These are phyloP conservation scores for Sander lucioperca DNA, from an alignment of 2,113 vertebrate genomes.

Conservation along the genomic window DNA sequence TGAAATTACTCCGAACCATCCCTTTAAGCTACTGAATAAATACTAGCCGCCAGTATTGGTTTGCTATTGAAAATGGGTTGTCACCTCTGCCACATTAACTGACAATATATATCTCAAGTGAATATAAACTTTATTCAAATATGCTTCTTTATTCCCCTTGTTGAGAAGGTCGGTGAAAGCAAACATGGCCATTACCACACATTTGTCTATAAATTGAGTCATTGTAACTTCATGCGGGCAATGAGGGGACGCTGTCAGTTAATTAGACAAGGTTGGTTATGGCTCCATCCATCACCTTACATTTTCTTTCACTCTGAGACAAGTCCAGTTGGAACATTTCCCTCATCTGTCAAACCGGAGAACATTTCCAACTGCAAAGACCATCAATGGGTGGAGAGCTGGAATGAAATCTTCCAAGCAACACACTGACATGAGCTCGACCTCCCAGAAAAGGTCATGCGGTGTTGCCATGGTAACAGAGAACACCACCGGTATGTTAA, in stretches of 20 bases:
- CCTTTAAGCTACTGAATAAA: background rate
- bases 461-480: conserved; percentile 72
- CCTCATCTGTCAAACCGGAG: conserved; percentile 69
- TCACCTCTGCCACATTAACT: conserved; percentile 8
- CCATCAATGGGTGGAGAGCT: conserved; percentile 55
- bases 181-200: conserved; percentile 32
- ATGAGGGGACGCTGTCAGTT: conserved; percentile 69
- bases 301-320: conserved; percentile 57
- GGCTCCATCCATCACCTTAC: conserved; percentile 70
- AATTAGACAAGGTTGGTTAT: conserved; percentile 71
- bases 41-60: background rate
- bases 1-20: no score
- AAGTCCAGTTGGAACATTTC: conserved; percentile 61
- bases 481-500: conserved; percentile 74
- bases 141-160: conserved; percentile 2
- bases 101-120: conserved; percentile 5
- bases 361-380: conserved; percentile 60
- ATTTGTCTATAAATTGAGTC: conserved; percentile 52
- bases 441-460: conserved; percentile 74
- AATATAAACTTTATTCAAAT: conserved; percentile 36
- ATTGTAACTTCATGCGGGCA: conserved; percentile 42
- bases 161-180: conserved; percentile 26
- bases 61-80: background rate
- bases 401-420: conserved; percentile 64
- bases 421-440: conserved; percentile 67